phyloP scores from a whole-genome alignment of 2,113 vertebrate genomes.

The Carlito syrichta region DNA sequence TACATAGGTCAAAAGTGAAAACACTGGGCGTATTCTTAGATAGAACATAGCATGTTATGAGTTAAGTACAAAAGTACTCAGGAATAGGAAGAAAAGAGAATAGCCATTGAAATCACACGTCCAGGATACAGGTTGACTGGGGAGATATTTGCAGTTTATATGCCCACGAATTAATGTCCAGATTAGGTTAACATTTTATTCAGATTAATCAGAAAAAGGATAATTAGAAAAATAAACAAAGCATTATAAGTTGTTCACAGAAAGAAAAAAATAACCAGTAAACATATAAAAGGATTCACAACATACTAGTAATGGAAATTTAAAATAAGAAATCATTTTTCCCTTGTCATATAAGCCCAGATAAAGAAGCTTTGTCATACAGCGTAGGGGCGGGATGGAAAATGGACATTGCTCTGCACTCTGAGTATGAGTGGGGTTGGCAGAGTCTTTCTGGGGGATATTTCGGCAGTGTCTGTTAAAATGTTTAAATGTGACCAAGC shows the following conservation, averaged over 20 bases:
- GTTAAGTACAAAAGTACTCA: not conserved
- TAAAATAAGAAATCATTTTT: not conserved
- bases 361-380: not conserved
- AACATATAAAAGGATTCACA: not conserved
- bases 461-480: not conserved
- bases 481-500: no score
- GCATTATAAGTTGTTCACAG: not conserved
- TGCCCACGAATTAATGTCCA: not conserved
- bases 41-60: conserved; percentile 8
- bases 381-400: not conserved
- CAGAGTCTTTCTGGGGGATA: not conserved
- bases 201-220: conserved; percentile 14
- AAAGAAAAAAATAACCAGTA: not conserved
- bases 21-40: not conserved
- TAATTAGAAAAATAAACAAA: conserved; percentile 34
- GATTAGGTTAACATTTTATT: conserved; percentile 17
- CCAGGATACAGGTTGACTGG: not conserved
- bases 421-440: not conserved
- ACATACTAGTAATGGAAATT: not conserved
- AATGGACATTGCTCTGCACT: not conserved
- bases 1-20: not conserved
- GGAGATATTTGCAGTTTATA: not conserved
- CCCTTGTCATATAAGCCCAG: not conserved
- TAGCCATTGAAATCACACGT: not conserved
- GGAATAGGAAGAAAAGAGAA: not conserved